These are phyloP conservation scores for Melanotaenia nigrans DNA, from an alignment of 2,797 vertebrate genomes.

Conservation along the genomic window DNA sequence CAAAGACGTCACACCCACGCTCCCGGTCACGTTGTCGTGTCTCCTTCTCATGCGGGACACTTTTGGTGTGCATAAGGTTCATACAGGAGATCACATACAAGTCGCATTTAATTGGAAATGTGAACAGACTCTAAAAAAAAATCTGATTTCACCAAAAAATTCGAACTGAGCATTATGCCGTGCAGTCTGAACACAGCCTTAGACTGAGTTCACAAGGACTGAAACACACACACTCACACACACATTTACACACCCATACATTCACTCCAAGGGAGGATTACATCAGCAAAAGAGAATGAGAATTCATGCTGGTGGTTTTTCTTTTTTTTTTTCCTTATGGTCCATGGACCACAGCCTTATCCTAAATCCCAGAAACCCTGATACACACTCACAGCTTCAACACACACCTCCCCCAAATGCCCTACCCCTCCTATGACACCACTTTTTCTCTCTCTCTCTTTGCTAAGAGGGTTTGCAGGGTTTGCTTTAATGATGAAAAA, in stretches of 20 bases:
- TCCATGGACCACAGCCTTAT: conserved; percentile 57
- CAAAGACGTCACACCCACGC: no score
- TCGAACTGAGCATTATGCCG: no score
- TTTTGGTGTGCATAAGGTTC: no score
- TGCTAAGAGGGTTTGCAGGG: conserved; percentile 43
- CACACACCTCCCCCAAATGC: conserved; percentile 48
- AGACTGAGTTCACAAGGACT: conserved; percentile 28
- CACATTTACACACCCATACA: conserved; percentile 48
- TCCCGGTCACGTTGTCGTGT: no score
- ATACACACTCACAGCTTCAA: conserved; percentile 34
- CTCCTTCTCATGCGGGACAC: no score
- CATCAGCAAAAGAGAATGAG: conserved; percentile 69
- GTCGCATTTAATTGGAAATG: no score
- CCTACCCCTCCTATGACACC: conserved; percentile 10
- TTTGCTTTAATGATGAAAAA: conserved; percentile 67
- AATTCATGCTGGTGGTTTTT: conserved; percentile 66
- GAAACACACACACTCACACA: conserved; percentile 38
- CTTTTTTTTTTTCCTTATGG: conserved; percentile 49
- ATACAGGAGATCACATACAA: no score
- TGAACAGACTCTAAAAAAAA: no score
- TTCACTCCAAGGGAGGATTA: conserved; percentile 43
- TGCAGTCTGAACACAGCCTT: no score
- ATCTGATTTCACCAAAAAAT: no score
- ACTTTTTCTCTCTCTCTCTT: conserved; percentile 9
- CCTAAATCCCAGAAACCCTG: conserved; percentile 43